Evolutionary conservation across 2,797 vertebrate species (phyloP).

Genomic region (Podarcis lilfordi): DNA sequence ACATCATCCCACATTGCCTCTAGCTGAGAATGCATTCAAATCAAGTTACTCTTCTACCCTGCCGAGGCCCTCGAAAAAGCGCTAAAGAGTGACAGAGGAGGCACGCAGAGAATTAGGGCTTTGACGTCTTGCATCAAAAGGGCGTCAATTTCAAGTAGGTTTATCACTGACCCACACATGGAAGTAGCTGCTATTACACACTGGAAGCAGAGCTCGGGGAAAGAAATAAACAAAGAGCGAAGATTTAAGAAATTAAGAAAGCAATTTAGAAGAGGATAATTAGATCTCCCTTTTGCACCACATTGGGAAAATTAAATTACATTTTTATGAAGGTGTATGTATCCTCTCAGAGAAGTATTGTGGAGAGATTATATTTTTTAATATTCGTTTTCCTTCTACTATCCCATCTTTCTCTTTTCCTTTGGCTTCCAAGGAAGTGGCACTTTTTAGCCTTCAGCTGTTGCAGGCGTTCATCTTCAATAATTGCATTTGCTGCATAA

Average conservation of each 20-base stretch:
- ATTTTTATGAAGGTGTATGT: slow-evolving; percentile 75
- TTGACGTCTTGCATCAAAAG: slow-evolving; percentile 5
- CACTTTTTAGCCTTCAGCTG: slow-evolving; percentile 75
- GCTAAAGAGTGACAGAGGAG: neutral
- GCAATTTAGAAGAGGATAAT: slow-evolving; percentile 78
- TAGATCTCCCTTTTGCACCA: slow-evolving; percentile 76
- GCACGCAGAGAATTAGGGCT: neutral
- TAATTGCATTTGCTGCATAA: slow-evolving; percentile 77
- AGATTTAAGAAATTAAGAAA: slow-evolving; percentile 77
- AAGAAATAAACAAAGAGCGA: slow-evolving; percentile 69
- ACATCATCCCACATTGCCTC: neutral
- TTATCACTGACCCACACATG: slow-evolving; percentile 45
- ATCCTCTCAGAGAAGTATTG: slow-evolving; percentile 69
- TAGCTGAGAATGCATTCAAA: accelerated
- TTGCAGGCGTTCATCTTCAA: slow-evolving; percentile 73
- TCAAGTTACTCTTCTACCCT: neutral
- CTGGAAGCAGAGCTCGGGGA: slow-evolving; percentile 53
- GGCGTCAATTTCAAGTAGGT: slow-evolving; percentile 22
- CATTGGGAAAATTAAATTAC: slow-evolving; percentile 81
- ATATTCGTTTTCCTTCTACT: slow-evolving; percentile 61
- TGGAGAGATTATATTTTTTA: slow-evolving; percentile 75
- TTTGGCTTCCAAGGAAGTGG: slow-evolving; percentile 69
- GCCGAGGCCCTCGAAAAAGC: slow-evolving; percentile 4
- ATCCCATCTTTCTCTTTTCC: slow-evolving; percentile 39
- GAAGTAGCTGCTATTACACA: slow-evolving; percentile 45